Base-by-base conservation (phyloP, 2,113 vertebrate genomes). In the Aegypius monachus region DNA sequence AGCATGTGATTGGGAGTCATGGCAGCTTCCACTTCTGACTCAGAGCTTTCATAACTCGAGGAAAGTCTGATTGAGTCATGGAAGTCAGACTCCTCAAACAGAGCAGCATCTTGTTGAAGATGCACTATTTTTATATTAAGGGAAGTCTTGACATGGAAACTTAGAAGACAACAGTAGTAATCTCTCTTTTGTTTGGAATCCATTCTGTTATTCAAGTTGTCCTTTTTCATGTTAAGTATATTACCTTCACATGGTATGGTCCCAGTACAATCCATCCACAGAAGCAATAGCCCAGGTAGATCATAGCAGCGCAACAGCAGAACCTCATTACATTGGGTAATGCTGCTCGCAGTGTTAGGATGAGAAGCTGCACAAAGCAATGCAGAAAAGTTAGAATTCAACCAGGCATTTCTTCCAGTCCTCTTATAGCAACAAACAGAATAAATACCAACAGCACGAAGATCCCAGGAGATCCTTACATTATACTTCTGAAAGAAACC, bases 401-500 rank as follows among this genome's bases (percentile, higher is more conserved):
- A n/a, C 40, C 66, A 85, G 40, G n/a, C 55, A 55, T 81, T 83
- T 79, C 71, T 42, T 83, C 68, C 75, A 74, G 58, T 50, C 56
- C 74, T 66, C 40, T 65, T 81, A 42, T 59, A 95, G 88, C 94
- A 94, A 63, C 61, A 83, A 97, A 90, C 77, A 93, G 88, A 93
- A 93, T 91, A 90, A 95, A 94, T 89, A 94, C 81, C 95, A 97
- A 94, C 55, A 93, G 77, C n/a, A 77, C 16, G 50, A 91, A 95
- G 59, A 91, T 70, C 90, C n/a, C 15, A 52, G 56, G 40, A 48
- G 82, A 68, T 81, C 86, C 99, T 98, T 98, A 99, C 99, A 48
- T 99, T 99, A 89, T 99, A 99, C 97, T 99, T 99, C 98, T 98
- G 98, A 97, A 99, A 99, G 98, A 99, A 99, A 91, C 99, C 98